Base-by-base conservation (phyloP, 2,113 vertebrate genomes). In the Tragelaphus imberbis region DNA sequence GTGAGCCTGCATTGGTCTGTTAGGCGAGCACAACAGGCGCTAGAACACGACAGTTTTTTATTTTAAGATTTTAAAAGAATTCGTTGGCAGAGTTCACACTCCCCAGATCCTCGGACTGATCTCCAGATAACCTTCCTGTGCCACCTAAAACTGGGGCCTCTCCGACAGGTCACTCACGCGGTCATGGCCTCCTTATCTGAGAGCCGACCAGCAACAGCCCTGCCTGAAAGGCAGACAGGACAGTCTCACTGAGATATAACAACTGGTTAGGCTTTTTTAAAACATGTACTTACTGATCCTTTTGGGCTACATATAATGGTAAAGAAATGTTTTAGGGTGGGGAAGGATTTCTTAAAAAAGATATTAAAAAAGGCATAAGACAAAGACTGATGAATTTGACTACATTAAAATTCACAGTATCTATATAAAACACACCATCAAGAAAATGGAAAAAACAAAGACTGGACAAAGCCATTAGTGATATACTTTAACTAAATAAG, bases 401-500 rank as follows among this genome's bases (percentile, higher is more conserved):
- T 84, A 84, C 21, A 53, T 44, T 86, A 91, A 93, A 95, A 77
- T 85, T 94, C 77, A 82, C 87, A 97, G 79, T 30, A 58, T 53
- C 58, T 71, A n/a, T 16, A 84, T 23, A 95, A 63, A 92, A 85
- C 10, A 77, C n/a, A 79, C 6, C 65, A 65, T 77, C 79, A 85
- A 77, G 89, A 88, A 95, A 81, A 59, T 40, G 14, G 47, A 88
- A 84, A 94, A 87, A 30, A 87, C 6, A 33, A 5, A 77, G 28
- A 51, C 14, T 51, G 7, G 59, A 91, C 36, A 68, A 79, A 56
- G 77, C 21, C 90, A 82, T 88, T 44, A 61, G 75, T 4, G 55
- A 91, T 68, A 82, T 9, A 55, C 44, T 40, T 17, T 65, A 93
- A 82, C 33, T 90, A 91, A 80, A 49, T 82, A 65, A 92, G 55